These are phyloP conservation scores for Antidorcas marsupialis DNA, from an alignment of 2,113 vertebrate species.

Conservation along the genomic window DNA sequence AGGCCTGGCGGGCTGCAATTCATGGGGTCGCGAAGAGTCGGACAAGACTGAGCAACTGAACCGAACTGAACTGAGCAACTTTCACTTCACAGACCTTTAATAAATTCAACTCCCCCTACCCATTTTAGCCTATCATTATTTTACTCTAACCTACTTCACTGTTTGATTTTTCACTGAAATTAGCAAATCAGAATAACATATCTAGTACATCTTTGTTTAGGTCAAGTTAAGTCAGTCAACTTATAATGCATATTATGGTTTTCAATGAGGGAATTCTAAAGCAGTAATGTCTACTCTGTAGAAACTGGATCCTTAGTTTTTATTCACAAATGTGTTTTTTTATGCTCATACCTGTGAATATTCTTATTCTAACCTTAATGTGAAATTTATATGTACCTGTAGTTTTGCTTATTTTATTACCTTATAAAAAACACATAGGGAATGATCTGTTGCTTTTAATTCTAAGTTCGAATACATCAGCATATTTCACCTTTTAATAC, in stretches of 20 bases:
- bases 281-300: not conserved
- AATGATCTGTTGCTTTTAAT: not conserved
- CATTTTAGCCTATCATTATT: not conserved
- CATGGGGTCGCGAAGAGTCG: not conserved
- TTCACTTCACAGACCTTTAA: not conserved
- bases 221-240: not conserved
- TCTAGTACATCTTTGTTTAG: not conserved
- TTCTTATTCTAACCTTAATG: not conserved
- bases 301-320: not conserved
- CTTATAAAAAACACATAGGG: not conserved
- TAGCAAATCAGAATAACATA: not conserved
- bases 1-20: too few species aligned
- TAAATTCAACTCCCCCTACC: not conserved
- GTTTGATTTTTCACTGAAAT: not conserved
- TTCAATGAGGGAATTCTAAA: not conserved
- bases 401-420: not conserved
- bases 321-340: not conserved
- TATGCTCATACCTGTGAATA: not conserved
- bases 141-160: not conserved
- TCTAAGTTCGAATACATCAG: not conserved
- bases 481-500: not conserved
- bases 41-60: not conserved
- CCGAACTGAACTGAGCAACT: not conserved
- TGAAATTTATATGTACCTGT: not conserved
- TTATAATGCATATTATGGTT: not conserved